Evolutionary conservation across 1,140 invertebrate genomes (phyloP), one percentile per base, ranked within the genome.

Genomic region (Aplysia californica): DNA sequence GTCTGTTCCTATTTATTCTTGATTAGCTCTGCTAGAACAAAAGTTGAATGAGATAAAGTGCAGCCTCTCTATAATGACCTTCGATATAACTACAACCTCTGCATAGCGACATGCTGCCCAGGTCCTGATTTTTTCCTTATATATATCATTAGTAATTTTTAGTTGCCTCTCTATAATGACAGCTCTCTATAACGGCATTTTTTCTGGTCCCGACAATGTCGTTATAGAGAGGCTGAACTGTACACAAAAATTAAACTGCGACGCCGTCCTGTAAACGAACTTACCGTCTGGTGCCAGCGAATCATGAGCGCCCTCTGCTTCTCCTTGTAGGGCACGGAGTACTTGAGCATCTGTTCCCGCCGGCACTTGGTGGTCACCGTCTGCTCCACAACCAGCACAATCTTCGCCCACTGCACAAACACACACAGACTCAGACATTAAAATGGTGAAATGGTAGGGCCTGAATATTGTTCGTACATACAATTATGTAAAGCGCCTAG

Each of bases 241-340:
- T 50, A 50, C n/a, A 50, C n/a, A n/a, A 50, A 50, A 50, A n/a
- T n/a, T n/a, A 50, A 50, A 50, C 10, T n/a, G 10, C 10, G 10
- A 50, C 10, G 10, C n/a, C 10, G 39, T 36, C 61, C 39, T 65
- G 6, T 65, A 33, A 35, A 36, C 61, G 35, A 64, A 78, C 82
- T 85, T 82, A 89, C 88, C 33, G 86, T 82, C 67, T 87, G 85
- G 74, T 89, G 83, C 82, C 85, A 89, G 26, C 88, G 80, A 6
- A 89, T 85, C 10, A 86, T 82, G 10, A 99, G 90, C 10, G 96
- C 97, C 83, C 96, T 91, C 86, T 96, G 96, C 0, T 96, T 96
- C 95, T 96, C 87, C 95, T 96, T 1, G 95, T 95, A 97, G 0
- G 96, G 95, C 87, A 98, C 96, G n/a, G 96, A 97, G 88, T 99